Percentiles rank a stretch among this genome's conserved stretches.
These are phyloP conservation scores for Plebejus argus DNA, from an alignment of 2,888 invertebrate genomes.

Conservation along the genomic window DNA sequence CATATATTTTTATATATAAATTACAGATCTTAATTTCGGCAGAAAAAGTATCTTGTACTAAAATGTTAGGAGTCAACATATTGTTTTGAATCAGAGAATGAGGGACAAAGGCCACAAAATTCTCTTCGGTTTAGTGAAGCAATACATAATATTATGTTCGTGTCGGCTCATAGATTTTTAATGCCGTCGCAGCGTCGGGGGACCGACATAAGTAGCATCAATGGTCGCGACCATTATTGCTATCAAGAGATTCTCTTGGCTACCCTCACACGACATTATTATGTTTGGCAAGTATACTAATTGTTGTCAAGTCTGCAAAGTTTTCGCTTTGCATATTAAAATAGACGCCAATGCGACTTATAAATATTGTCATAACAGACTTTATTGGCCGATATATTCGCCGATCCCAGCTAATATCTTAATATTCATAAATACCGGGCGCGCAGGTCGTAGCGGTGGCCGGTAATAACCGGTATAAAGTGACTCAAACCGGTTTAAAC, in stretches of 20 bases:
- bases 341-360: neutral
- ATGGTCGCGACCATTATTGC: neutral
- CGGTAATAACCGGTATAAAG: slow-evolving; percentile 6
- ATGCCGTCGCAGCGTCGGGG: neutral
- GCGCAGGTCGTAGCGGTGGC: neutral
- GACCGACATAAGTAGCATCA: neutral
- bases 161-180: neutral
- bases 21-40: no score
- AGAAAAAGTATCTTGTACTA: no score
- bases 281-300: slow-evolving; percentile 9
- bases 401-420: neutral
- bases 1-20: no score
- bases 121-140: no score
- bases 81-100: no score
- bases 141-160: no score
- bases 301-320: neutral
- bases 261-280: neutral
- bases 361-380: neutral
- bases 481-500: neutral
- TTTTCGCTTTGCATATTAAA: neutral
- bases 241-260: neutral
- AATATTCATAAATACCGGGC: slow-evolving; percentile 1
- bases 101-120: no score
- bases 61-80: no score
- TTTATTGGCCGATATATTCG: slow-evolving; percentile 11